Evolutionary conservation across 1,140 invertebrate genomes (phyloP), one percentile per base, ranked within the genome.

Genomic region (Zaprionus nigranus): DNA sequence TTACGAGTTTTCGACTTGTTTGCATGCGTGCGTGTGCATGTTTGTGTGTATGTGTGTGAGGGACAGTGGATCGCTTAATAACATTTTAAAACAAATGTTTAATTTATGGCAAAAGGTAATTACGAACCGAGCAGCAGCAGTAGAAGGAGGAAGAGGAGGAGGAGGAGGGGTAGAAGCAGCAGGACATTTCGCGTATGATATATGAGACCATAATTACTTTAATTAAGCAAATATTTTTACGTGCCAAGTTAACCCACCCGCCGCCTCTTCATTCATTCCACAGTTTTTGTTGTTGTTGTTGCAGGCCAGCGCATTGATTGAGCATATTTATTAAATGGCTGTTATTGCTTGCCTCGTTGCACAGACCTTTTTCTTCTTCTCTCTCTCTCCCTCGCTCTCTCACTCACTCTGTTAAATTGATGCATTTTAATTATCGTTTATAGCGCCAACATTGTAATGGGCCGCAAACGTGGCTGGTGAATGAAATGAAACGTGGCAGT

Each of bases 201-300:
- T 88, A 90, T 90, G 81, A 84, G 81, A 85, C 85, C 85, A 81
- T 88, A 88, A 88, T 88, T 88, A 90, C 85, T 84, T 88, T 90
- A 88, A 88, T 88, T 88, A 88, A 88, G 81, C 85, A 88, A 88
- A 88, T 88, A 88, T 85, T 88, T 88, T 75, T 78, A 73, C 78
- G 58, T 78, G 49, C 60, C 74, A 75, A 83, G 82, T 65, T 87
- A 53, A 61, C 57, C 43, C 13, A 20, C 12, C 40, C 20, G 15
- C 40, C n/a, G 5, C 20, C 49, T 34, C 30, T 34, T 34, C 9
- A 34, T 34, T 9, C 7, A 13, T 7, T 9, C 24, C 12, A n/a
- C 30, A 30, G 26, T 59, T 17, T 26, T 46, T 36, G 17, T 63
- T 64, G 63, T 22, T 56, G 53, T 24, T 51, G 38, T 22, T 38